phyloP scores from a whole-genome alignment of 2,113 vertebrate species.

The Ptychochromis oligacanthus region DNA sequence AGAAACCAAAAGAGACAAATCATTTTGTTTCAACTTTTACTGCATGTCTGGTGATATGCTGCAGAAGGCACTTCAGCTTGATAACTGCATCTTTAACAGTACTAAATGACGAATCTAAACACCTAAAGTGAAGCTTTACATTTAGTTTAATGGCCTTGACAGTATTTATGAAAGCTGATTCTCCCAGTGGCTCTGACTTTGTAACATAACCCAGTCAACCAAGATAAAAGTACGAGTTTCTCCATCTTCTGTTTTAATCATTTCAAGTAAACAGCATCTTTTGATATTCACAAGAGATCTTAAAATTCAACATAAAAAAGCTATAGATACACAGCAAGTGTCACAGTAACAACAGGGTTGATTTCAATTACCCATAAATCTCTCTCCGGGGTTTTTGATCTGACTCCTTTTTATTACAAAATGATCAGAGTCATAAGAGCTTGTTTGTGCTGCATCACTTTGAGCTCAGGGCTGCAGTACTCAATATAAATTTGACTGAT shows the following conservation, averaged over 20 bases:
- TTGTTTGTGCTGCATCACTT: slow-evolving; percentile 18
- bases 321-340: neutral
- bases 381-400: neutral
- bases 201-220: neutral
- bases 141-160: slow-evolving; percentile 8
- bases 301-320: neutral
- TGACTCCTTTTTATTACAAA: slow-evolving; percentile 19
- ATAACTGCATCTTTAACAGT: neutral
- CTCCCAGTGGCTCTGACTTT: neutral
- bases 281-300: neutral
- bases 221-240: neutral
- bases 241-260: neutral
- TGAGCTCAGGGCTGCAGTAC: slow-evolving; percentile 3
- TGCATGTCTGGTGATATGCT: neutral
- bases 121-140: neutral
- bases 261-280: neutral
- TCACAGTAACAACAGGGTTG: neutral
- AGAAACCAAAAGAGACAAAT: neutral
- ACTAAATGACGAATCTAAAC: neutral
- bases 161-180: neutral
- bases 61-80: neutral
- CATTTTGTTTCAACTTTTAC: neutral
- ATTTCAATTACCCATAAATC: neutral
- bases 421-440: slow-evolving; percentile 10
- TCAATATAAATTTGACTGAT: slow-evolving; percentile 50